Evolutionary conservation across 2,888 invertebrate species (phyloP).

Genomic region (Synanthedon tipuliformis): DNA sequence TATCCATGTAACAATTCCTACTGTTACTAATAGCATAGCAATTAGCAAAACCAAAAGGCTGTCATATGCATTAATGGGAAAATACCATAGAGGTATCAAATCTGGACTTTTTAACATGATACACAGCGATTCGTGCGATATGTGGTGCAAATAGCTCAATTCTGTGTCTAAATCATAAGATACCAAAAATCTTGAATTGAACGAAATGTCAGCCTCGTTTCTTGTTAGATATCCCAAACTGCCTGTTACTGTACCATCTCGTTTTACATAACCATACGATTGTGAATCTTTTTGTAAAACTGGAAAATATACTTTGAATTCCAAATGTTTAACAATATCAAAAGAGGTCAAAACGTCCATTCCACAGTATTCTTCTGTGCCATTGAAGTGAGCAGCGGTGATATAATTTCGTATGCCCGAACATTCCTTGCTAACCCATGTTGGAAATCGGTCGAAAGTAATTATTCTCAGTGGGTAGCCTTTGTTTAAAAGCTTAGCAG

Average conservation of each 20-base stretch:
- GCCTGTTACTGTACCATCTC: conserved; percentile 15
- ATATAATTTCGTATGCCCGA: conserved; percentile 17
- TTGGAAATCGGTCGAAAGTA: conserved; percentile 33
- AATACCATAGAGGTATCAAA: conserved; percentile 28
- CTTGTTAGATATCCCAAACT: conserved; percentile 25
- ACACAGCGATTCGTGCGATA: conserved; percentile 26
- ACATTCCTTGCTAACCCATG: conserved; percentile 24
- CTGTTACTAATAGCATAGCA: conserved; percentile 4
- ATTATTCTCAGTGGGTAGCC: conserved; percentile 27
- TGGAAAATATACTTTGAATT: conserved; percentile 20
- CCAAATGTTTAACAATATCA: conserved; percentile 23
- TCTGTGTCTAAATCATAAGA: conserved; percentile 14
- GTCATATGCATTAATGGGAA: conserved; percentile 12
- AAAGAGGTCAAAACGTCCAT: conserved; percentile 33
- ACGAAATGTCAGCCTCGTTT: conserved; percentile 30
- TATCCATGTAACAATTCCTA: conserved; percentile 22
- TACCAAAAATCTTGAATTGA: conserved; percentile 37
- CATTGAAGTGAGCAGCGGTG: conserved; percentile 10
- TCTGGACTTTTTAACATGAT: conserved; percentile 19
- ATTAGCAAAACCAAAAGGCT: conserved; percentile 11
- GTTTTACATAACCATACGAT: conserved; percentile 19
- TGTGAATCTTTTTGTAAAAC: conserved; percentile 8
- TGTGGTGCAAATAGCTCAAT: conserved; percentile 20
- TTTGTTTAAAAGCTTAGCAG: conserved; percentile 12
- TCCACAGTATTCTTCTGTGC: conserved; percentile 26